These are phyloP conservation scores for Hycleus phaleratus DNA, from an alignment of 1,140 invertebrate species.

Conservation along the genomic window DNA sequence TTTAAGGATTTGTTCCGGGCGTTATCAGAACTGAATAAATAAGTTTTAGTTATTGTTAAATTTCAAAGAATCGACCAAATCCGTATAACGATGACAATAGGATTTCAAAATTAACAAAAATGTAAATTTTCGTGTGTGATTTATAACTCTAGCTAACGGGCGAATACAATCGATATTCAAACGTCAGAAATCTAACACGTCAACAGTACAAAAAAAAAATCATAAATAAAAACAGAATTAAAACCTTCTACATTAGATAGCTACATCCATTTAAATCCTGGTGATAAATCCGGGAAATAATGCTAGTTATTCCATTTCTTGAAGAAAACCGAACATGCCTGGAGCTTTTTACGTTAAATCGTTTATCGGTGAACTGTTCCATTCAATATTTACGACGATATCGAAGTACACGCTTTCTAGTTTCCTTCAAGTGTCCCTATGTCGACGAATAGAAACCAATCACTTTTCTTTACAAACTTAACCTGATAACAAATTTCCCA, in stretches of 20 bases:
- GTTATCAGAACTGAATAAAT: too few species aligned
- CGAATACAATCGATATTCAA: too few species aligned
- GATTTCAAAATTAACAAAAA: too few species aligned
- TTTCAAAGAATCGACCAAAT: slow-evolving; percentile 2
- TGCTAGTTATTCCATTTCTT: slow-evolving; percentile 6
- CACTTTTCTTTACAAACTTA: too few species aligned
- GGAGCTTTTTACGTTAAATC: slow-evolving; percentile 13
- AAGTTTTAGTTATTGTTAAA: slow-evolving; percentile 11
- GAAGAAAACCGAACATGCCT: slow-evolving; percentile 2
- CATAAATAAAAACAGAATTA: too few species aligned
- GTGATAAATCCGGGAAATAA: slow-evolving; percentile 7
- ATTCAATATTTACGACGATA: slow-evolving; percentile 15
- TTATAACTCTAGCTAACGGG: too few species aligned
- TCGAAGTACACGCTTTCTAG: slow-evolving; percentile 6
- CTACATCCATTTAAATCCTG: slow-evolving; percentile 1
- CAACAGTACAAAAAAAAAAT: too few species aligned
- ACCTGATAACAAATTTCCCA: too few species aligned
- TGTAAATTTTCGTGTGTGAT: too few species aligned
- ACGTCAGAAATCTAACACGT: too few species aligned
- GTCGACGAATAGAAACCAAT: slow-evolving; percentile 3
- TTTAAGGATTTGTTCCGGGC: slow-evolving; percentile 20
- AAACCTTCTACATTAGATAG: too few species aligned
- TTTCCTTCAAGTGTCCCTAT: slow-evolving; percentile 2
- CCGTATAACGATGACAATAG: not conserved
- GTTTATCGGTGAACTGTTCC: slow-evolving; percentile 14